phyloP scores from a whole-genome alignment of 1,140 invertebrate species.

The Steinernema khuongi region DNA sequence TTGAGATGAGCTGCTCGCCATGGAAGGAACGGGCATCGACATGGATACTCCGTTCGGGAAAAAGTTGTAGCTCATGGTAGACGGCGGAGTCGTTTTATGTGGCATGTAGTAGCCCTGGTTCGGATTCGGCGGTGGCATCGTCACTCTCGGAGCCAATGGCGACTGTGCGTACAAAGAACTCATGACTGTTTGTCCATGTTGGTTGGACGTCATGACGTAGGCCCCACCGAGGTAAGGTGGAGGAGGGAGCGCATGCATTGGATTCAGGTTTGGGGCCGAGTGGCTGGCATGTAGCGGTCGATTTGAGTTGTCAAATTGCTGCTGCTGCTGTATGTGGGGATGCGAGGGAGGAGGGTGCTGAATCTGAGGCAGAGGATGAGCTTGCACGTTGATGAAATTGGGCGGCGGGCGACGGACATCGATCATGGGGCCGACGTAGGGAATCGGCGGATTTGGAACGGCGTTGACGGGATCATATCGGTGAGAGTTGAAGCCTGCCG shows the following conservation, averaged over 20 bases:
- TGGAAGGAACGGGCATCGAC: background rate
- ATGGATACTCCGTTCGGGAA: background rate
- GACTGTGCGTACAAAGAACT: background rate
- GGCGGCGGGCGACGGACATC: background rate
- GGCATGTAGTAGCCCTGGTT: background rate
- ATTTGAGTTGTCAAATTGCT: constrained; percentile 2
- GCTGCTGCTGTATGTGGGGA: too few species aligned
- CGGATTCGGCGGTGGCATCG: background rate
- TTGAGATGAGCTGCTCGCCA: background rate
- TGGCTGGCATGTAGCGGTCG: constrained; percentile 23
- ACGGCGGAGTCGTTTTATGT: background rate
- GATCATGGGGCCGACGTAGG: background rate
- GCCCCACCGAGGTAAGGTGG: background rate
- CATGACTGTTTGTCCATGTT: background rate
- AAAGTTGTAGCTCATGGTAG: background rate
- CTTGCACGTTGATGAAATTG: background rate
- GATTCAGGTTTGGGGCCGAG: constrained; percentile 29
- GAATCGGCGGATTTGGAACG: constrained; percentile 11
- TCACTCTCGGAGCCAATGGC: background rate
- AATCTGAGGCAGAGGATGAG: background rate
- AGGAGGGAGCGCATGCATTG: background rate
- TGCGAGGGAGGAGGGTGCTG: background rate
- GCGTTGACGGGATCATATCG: background rate
- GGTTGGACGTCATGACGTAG: background rate
- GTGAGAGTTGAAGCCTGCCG: constrained; percentile 16